phyloP scores from a whole-genome alignment of 2,797 vertebrate genomes.

The Chromis chromis region DNA sequence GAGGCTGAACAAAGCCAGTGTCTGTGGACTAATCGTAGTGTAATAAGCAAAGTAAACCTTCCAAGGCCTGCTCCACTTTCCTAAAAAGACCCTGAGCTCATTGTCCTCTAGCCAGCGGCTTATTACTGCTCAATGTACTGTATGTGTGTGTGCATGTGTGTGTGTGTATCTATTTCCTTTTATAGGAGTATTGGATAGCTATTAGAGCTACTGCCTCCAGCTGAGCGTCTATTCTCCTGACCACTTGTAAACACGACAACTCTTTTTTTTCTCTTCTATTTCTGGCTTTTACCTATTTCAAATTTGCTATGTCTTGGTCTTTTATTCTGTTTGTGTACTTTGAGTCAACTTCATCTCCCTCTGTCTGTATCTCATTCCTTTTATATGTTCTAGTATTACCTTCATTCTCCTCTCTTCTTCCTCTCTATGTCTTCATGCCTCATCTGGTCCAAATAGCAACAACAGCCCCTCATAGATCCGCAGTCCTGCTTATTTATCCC shows the following conservation, averaged over 20 bases:
- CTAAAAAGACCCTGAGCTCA: slow-evolving; percentile 65
- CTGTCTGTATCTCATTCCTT: slow-evolving; percentile 10
- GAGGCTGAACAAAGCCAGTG: slow-evolving; percentile 56
- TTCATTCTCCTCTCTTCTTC: slow-evolving; percentile 40
- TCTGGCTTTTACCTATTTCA: slow-evolving; percentile 15
- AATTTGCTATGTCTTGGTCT: slow-evolving; percentile 1
- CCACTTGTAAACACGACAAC: slow-evolving; percentile 40
- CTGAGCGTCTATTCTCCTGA: slow-evolving; percentile 61
- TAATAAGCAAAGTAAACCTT: slow-evolving; percentile 76
- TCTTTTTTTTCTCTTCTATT: slow-evolving; percentile 10
- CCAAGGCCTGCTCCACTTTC: slow-evolving; percentile 70
- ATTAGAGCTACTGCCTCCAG: slow-evolving; percentile 60
- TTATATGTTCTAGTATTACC: slow-evolving; percentile 14
- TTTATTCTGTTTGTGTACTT: slow-evolving; percentile 4
- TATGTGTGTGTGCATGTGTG: slow-evolving; percentile 13
- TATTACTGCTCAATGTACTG: slow-evolving; percentile 57
- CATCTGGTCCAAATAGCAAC: slow-evolving; percentile 51
- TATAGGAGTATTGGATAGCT: slow-evolving; percentile 54
- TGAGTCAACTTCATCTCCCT: slow-evolving; percentile 3
- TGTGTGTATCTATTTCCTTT: slow-evolving; percentile 31
- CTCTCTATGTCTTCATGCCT: slow-evolving; percentile 48
- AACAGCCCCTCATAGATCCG: slow-evolving; percentile 48
- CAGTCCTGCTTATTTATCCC: slow-evolving; percentile 61
- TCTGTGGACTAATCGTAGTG: slow-evolving; percentile 67
- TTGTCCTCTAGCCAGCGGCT: slow-evolving; percentile 59